These are phyloP conservation scores for Microctonus hyperodae DNA, from an alignment of 2,888 invertebrate species.

Conservation along the genomic window DNA sequence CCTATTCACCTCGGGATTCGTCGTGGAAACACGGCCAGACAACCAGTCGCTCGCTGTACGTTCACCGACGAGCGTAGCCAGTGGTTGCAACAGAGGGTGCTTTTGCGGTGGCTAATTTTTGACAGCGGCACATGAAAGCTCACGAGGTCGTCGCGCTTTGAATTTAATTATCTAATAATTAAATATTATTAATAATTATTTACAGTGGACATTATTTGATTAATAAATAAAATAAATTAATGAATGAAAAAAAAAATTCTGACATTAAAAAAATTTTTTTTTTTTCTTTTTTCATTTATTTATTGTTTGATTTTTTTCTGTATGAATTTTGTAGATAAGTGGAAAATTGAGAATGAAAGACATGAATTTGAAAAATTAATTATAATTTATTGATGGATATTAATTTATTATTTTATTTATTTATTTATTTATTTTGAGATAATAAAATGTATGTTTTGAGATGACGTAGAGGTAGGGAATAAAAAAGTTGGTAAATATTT, in stretches of 20 bases:
- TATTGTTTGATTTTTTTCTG: neutral
- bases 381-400: neutral
- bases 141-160: constrained; percentile 10
- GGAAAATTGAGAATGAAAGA: neutral
- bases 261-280: neutral
- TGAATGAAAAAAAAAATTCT: neutral
- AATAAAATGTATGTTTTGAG: constrained; percentile 34
- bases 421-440: neutral
- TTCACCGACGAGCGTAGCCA: constrained; percentile 52
- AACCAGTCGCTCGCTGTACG: constrained; percentile 60
- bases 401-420: neutral
- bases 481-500: neutral
- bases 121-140: constrained; percentile 21
- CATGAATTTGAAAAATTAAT: neutral
- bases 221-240: neutral
- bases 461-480: neutral
- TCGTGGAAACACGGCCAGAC: constrained; percentile 55
- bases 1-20: constrained; percentile 47
- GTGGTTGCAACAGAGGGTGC: constrained; percentile 26
- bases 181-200: neutral
- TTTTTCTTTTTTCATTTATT: neutral
- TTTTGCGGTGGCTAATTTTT: neutral
- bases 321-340: neutral
- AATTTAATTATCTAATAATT: constrained; percentile 17
- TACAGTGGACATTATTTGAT: neutral